Percentiles rank a stretch among this genome's conserved stretches.
phyloP scores from a whole-genome alignment of 2,888 invertebrate genomes.

The Sesia bembeciformis region DNA sequence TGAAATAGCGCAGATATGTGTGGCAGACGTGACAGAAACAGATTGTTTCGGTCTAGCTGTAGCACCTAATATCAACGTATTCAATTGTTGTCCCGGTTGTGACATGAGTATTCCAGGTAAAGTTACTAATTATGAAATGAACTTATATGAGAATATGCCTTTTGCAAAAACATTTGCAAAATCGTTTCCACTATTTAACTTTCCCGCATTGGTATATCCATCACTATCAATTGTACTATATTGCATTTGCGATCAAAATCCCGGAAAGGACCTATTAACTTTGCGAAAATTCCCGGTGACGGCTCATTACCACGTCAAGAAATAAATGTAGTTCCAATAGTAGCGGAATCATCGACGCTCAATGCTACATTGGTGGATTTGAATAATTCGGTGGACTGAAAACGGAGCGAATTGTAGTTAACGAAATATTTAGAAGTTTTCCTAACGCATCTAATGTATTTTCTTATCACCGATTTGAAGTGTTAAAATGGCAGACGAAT shows the following conservation, averaged over 20 bases:
- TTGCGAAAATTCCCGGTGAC: constrained; percentile 28
- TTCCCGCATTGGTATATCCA: not conserved
- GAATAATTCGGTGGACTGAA: no score
- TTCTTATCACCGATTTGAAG: no score
- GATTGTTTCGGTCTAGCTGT: constrained; percentile 31
- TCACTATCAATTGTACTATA: constrained; percentile 4
- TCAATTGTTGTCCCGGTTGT: constrained; percentile 64
- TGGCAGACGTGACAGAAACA: constrained; percentile 38
- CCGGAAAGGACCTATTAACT: constrained; percentile 37
- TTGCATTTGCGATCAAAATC: constrained; percentile 7
- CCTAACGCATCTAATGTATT: no score
- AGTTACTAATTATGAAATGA: not conserved
- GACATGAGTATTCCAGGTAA: constrained; percentile 23
- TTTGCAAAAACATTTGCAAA: not conserved
- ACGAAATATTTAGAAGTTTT: no score
- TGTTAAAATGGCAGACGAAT: no score
- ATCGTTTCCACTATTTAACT: constrained; percentile 1
- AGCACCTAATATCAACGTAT: constrained; percentile 31
- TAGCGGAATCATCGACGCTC: no score
- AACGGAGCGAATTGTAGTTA: no score
- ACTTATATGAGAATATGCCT: not conserved
- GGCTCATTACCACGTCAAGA: not conserved
- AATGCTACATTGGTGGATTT: no score
- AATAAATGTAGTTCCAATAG: no score
- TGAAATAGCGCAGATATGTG: constrained; percentile 40